A percentile compares a stretch with the other conserved stretches of the same genome.
Conservation (phyloP, 2,888 invertebrate genomes). For the Deilephila porcellus region DNA sequence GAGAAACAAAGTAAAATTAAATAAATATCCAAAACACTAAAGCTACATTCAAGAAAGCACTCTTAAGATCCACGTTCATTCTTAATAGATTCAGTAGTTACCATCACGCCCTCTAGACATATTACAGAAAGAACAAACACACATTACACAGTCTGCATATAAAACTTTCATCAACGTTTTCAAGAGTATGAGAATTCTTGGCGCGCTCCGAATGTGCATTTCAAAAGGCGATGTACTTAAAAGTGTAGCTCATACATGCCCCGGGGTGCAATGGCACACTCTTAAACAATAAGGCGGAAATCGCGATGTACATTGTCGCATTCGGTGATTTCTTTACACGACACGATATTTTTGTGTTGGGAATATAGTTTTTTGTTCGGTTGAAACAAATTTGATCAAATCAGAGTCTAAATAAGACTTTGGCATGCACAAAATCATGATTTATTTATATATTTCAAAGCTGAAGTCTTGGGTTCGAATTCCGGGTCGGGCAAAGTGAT, state of each 20-base stretch:
- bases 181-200: constrained; percentile 22
- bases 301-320: constrained; percentile 51
- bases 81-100: background rate
- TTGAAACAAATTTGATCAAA: too few relatives aligned
- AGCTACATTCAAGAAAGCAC: background rate
- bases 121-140: background rate
- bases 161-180: constrained; percentile 25
- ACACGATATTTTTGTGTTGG: constrained; percentile 39
- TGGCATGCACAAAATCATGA: too few relatives aligned
- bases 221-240: constrained; percentile 43
- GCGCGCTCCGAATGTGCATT: constrained; percentile 30
- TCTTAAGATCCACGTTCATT: background rate
- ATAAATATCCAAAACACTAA: too few relatives aligned
- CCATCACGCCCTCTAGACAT: background rate
- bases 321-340: constrained; percentile 45
- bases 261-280: constrained; percentile 48
- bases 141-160: constrained; percentile 19
- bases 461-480: too few relatives aligned
- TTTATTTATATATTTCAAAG: too few relatives aligned
- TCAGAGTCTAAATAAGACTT: too few relatives aligned
- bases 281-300: constrained; percentile 64
- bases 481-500: too few relatives aligned
- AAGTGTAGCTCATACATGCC: constrained; percentile 48
- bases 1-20: too few relatives aligned
- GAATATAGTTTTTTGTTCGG: background rate